Base-by-base conservation (phyloP, 2,797 vertebrate species). In the Chiloscyllium punctatum region DNA sequence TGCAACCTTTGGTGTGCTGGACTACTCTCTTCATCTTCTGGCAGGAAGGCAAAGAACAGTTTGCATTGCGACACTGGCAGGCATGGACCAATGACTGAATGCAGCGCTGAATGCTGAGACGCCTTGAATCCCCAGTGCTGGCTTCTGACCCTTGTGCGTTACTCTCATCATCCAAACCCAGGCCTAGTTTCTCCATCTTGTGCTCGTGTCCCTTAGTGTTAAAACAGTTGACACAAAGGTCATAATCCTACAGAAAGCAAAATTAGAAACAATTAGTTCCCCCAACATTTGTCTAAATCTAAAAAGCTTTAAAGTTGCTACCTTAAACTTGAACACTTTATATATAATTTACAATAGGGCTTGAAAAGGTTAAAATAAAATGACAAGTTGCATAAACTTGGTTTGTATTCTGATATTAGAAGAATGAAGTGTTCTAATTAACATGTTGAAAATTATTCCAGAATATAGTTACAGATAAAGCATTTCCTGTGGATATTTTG, bases 21-120 rank as follows among this genome's bases (percentile, higher is more conserved):
- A 99, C 99, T 0, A 99, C 99, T 0, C 99, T 98, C 96, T 99
- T 99, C 99, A 99, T 99, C 98, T 99, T 99, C 98, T 99, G 99
- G 96, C 99, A 99, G 96, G 99, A 99, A 0, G 99, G 99, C 97
- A 99, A 97, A 0, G 98, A 99, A 97, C 99, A 99, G 97, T 99
- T 99, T 98, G 99, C 99, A 0, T 99, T 99, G 96, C 99, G 99
- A 96, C 99, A 99, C 98, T 99, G 99, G 97, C 99, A 99, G 6
- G 99, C 99, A 0, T 99, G 99, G 71, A 99, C 99, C 97, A 99
- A 97, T 0, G 99, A 99, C 97, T 99, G 99, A 97, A 99, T 99
- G 96, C 99, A 99, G 96, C 99, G 98, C 97, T 99, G 99, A 96
- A 99, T 99, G 97, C 99, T 99, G 96, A 99, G 98, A 87, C 99